These are phyloP conservation scores for Pseudomugil gertrudae DNA, from an alignment of 2,797 vertebrate genomes.

Conservation along the genomic window DNA sequence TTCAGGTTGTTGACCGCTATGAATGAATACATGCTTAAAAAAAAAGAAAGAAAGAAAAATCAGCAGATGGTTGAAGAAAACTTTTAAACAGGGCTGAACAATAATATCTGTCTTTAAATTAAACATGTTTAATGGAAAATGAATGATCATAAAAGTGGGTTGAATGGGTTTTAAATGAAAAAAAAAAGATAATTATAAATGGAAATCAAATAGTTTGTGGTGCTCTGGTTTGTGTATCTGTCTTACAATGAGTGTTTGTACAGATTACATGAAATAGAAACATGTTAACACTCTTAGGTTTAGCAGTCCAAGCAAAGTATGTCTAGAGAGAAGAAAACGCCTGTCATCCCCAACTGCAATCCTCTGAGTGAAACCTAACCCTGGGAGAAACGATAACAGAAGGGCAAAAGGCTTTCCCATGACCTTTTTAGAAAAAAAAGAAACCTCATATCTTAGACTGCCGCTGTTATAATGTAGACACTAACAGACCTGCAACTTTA, in stretches of 20 bases:
- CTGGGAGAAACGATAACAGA: conserved; percentile 71
- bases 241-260: conserved; percentile 28
- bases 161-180: conserved; percentile 3
- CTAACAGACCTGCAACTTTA: conserved; percentile 22
- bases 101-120: background rate
- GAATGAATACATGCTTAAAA: conserved; percentile 90
- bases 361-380: conserved; percentile 79
- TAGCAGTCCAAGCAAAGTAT: conserved; percentile 45
- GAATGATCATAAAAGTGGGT: conserved; percentile 6
- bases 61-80: conserved; percentile 21
- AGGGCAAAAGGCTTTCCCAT: conserved; percentile 79
- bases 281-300: conserved; percentile 24
- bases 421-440: conserved; percentile 70
- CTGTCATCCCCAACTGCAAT: conserved; percentile 72
- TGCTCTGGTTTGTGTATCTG: conserved; percentile 22
- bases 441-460: conserved; percentile 39
- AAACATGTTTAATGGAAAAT: background rate
- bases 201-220: background rate
- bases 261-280: conserved; percentile 39
- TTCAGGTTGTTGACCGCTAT: conserved; percentile 95
- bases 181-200: conserved; percentile 9
- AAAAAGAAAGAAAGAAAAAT: conserved; percentile 1
- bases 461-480: conserved; percentile 45
- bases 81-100: background rate
- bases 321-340: conserved; percentile 72